A percentile compares a stretch with the other conserved stretches of the same genome.
phyloP scores from a whole-genome alignment of 2,797 vertebrate species.

The Lagorchestes hirsutus region DNA sequence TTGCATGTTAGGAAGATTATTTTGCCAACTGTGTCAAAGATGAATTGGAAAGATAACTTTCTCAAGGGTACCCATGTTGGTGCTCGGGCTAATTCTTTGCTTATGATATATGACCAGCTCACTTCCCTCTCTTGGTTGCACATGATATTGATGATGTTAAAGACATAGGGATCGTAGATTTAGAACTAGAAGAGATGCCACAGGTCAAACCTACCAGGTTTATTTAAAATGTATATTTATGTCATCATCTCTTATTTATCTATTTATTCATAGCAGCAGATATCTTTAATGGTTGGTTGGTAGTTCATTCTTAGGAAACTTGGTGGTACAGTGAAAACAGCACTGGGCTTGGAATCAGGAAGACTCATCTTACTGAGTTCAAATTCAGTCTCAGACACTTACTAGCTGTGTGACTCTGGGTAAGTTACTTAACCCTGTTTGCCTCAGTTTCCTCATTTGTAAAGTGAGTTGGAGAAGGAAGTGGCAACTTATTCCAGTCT shows the following conservation, averaged over 20 bases:
- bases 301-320: neutral
- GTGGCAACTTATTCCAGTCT: neutral
- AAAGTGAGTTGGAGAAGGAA: neutral
- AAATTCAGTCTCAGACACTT: neutral
- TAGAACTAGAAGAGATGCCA: neutral
- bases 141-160: neutral
- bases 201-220: neutral
- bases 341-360: neutral
- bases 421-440: neutral
- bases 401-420: neutral
- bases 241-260: neutral
- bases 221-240: conserved; percentile 19
- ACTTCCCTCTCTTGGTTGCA: neutral
- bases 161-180: neutral
- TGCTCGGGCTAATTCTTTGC: neutral
- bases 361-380: neutral
- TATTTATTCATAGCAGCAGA: neutral
- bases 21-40: neutral
- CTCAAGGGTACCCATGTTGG: neutral
- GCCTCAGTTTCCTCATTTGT: neutral
- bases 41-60: neutral
- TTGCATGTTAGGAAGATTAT: neutral
- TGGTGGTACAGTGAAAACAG: neutral
- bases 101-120: neutral
- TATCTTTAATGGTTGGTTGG: neutral